Conservation (phyloP, 2,888 invertebrate species). For the Amphipyra berbera region DNA sequence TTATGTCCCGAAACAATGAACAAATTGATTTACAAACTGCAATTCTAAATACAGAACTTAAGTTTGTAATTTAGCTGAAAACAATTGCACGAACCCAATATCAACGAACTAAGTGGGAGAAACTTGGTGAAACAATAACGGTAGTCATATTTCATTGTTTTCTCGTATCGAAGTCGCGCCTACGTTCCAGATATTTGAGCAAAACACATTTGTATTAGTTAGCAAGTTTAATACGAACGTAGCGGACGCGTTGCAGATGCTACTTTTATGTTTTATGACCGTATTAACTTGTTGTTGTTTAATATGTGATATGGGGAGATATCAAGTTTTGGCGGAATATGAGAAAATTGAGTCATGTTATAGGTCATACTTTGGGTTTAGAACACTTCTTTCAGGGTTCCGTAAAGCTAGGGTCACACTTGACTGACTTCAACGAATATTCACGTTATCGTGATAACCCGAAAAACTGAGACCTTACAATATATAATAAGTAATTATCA, state of each 20-base stretch:
- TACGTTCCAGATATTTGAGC: conserved; percentile 54
- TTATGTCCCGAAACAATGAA: conserved; percentile 34
- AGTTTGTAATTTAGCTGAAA: conserved; percentile 49
- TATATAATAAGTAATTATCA: no score
- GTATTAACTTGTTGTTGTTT: conserved; percentile 6
- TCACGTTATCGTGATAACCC: no score
- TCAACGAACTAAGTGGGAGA: conserved; percentile 60
- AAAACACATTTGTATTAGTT: conserved; percentile 63
- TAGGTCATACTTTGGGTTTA: no score
- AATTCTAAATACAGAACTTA: conserved; percentile 56
- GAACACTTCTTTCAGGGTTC: no score
- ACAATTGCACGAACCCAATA: conserved; percentile 69
- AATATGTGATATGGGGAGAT: neutral
- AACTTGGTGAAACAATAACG: conserved; percentile 77
- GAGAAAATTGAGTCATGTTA: neutral
- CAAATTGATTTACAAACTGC: conserved; percentile 59
- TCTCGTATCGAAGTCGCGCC: conserved; percentile 66
- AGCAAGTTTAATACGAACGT: conserved; percentile 53
- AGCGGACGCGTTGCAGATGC: conserved; percentile 46
- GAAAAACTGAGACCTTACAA: no score
- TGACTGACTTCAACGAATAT: no score
- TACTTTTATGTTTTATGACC: conserved; percentile 28
- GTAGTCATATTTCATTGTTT: conserved; percentile 74
- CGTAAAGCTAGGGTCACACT: no score
- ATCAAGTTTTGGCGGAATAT: neutral